Base-by-base conservation (phyloP, 2,888 invertebrate species). In the Lissocephala sabroskyi region DNA sequence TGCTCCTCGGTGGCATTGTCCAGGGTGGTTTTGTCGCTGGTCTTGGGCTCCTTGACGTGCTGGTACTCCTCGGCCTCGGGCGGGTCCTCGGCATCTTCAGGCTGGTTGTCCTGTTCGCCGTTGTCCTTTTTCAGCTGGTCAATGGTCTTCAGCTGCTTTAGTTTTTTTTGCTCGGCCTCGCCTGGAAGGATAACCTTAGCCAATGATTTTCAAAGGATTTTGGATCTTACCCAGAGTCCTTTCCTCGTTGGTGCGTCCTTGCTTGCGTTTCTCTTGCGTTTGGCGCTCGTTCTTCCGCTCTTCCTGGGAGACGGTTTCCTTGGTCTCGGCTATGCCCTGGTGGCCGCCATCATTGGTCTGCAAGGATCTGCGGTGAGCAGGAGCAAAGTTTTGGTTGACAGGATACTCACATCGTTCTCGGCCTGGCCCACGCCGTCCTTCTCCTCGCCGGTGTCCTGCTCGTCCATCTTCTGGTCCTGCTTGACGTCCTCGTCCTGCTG, bases 1-100 rank as follows among this genome's bases (percentile, higher is more conserved):
- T 97, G 96, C 60, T 96, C 95, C 82, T 93, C 89, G 0, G 92
- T 93, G 0, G 93, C 93, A 41, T 90, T 90, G 64, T 93, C 93
- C 59, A 92, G 81, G 1, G 89, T 88, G 79, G 94, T 91, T 46
- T 91, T 87, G 76, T 93, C 91, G 56, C 88, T 88, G 50, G 89
- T 88, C 53, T 92, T 91, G 0, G 92, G 90, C 60, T 94, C 91
- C 71, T 92, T 91, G 2, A 96, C 91, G 79, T 96, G 96, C 79
- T 96, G 92, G 83, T 91, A 95, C 55, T 92, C 88, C 51, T 93
- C 91, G 1, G 84, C 81, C 9, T 87, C 84, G 13, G 88, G 85
- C 9, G 88, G 80, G 6, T 78, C 59, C 6, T 83, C 78, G 1
- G 88, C 85, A 0, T 87, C 86, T 2, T 87, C 86, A 4, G 16